Evolutionary conservation across 64 coral and sea anemone species (phyloP), one percentile per base, ranked within the genome.

Genomic region (Cladopsammia gracilis): DNA sequence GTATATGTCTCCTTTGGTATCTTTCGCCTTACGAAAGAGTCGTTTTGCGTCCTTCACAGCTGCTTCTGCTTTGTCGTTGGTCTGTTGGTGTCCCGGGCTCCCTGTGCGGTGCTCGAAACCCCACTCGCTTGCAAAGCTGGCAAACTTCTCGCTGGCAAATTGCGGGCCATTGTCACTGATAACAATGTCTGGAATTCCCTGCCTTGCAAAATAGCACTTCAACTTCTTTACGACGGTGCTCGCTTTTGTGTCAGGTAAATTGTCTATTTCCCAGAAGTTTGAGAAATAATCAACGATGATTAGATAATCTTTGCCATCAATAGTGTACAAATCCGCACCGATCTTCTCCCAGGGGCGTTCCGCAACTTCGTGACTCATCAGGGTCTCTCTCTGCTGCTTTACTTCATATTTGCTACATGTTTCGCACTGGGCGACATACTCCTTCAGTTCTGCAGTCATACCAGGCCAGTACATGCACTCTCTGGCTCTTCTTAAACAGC

Each of bases 271-370:
- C 87, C 86, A 89, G 26, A 89, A 76, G 25, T 62, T 89, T 12
- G 22, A 34, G 49, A 10, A 72, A 26, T 91, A 91, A 26, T 91
- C 89, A 0, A 71, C 64, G 1, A 54, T 83, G n/a, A 48, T 10
- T 1, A 92, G n/a, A 16, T 84, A 92, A 7, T 71, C 50, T 16
- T 83, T 92, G 25, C 4, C 15, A 8, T 84, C 45, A 4, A 92
- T 18, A 24, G 46, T 47, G 16, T 24, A 92, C 19, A 84, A 2
- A 23, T 92, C 89, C 59, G 48, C 22, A 1, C 70, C 78, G 25
- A 83, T 16, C 19, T 92, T 49, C 14, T 92, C 89, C 89, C 89
- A 92, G 4, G 79, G 89, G 10, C 66, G 79, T 34, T 34, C 34
- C 34, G 66, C 57, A 58, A 52, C 54, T 50, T 12, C 8, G 11